phyloP scores from a whole-genome alignment of 1,140 invertebrate genomes.

The Drosophila parvula region DNA sequence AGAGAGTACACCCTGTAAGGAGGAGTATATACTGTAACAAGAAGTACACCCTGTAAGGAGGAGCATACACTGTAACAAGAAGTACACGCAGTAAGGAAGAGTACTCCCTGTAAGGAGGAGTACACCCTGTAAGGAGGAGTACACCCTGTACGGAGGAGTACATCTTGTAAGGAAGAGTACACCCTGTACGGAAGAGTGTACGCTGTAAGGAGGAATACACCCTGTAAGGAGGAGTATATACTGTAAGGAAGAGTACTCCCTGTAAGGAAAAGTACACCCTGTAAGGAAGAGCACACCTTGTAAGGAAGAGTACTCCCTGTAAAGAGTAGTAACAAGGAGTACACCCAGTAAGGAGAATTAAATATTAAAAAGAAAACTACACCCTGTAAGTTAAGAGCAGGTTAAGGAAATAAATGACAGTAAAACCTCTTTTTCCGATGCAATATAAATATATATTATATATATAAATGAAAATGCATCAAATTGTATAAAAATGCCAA shows the following conservation, averaged over 20 bases:
- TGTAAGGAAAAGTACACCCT: background rate
- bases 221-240: background rate
- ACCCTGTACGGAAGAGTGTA: background rate
- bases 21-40: no score
- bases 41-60: background rate
- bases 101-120: background rate
- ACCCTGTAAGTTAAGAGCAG: no score
- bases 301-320: background rate
- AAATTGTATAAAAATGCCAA: slow-evolving; percentile 3
- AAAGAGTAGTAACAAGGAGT: no score
- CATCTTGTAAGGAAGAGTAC: no score
- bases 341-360: background rate
- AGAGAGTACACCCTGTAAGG: no score
- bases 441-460: no score
- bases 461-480: background rate
- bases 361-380: no score
- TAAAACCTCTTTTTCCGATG: background rate
- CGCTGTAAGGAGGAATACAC: background rate
- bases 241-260: background rate
- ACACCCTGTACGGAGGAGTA: background rate
- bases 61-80: no score
- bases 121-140: background rate
- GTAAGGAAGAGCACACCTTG: background rate
- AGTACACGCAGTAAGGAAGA: background rate
- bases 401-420: no score